Base-by-base conservation (phyloP, 2,797 vertebrate genomes). In the Coregonus suidteri region DNA sequence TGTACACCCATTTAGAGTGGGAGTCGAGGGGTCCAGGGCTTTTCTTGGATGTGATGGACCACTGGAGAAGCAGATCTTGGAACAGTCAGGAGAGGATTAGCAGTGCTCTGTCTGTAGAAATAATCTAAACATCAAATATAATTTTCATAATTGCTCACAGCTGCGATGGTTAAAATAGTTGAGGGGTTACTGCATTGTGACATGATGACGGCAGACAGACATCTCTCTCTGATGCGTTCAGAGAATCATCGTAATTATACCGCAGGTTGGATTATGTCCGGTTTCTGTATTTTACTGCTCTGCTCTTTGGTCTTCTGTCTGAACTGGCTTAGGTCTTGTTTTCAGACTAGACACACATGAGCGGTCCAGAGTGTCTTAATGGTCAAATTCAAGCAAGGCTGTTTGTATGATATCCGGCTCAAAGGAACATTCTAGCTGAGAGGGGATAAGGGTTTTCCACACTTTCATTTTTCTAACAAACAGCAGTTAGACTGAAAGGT, bases 71-170 rank as follows among this genome's bases (percentile, higher is more conserved):
- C n/a, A 79, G 77, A 76, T 67, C 52, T 59, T 69, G 71, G 68
- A 77, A 52, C 66, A 31, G 59, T 70, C 66, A 31, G 53, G 70
- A 79, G 78, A 73, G 75, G 41, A 15, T 77, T 74, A 68, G n/a
- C 70, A 73, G 72, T 75, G 41, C 66, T 84, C 56, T 62, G 59
- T 64, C 82, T 72, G 74, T 82, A 34, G 74, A 82, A 82, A 76
- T 71, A 69, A 74, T 85, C 73, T 77, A 73, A 59, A 77, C 64
- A 62, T 79, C 56, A 66, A 66, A 78, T 73, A 56, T 71, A 47
- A 51, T 76, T 79, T 75, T 72, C 76, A 53, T 87, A 87, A 88
- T 89, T 82, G 77, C 62, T 41, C 72, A 51, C 88, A 88, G 85
- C 80, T 87, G 85, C 74, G 73, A 56, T 54, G 2, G 41, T 76